Percentiles rank a stretch among this genome's conserved stretches.
Evolutionary conservation across 2,113 vertebrate genomes (phyloP).

Genomic region (Poicephalus meyeri): DNA sequence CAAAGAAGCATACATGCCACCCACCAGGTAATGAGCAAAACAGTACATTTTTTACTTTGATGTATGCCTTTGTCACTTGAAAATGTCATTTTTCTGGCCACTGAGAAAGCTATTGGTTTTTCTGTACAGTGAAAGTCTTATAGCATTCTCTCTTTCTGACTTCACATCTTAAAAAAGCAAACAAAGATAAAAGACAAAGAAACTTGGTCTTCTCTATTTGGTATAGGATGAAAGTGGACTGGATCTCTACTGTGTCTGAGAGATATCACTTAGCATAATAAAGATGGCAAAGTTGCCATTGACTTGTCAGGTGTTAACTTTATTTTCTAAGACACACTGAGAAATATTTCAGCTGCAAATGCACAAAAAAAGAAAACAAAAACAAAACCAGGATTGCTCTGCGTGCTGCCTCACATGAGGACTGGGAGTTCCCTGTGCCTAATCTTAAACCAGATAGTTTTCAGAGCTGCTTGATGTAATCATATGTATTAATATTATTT

Average conservation of each 20-base stretch:
- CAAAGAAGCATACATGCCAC: neutral
- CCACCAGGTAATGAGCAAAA: neutral
- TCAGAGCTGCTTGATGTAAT: neutral
- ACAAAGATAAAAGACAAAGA: neutral
- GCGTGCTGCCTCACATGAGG: neutral
- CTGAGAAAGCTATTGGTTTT: neutral
- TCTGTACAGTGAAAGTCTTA: neutral
- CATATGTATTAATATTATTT: too few species aligned
- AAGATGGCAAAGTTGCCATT: neutral
- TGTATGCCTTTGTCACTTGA: constrained; percentile 12
- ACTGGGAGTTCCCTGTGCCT: neutral
- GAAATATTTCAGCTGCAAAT: neutral
- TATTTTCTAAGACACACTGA: neutral
- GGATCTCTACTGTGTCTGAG: neutral
- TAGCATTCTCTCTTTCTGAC: neutral
- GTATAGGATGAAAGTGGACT: neutral
- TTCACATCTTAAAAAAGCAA: neutral
- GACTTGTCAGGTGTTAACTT: neutral
- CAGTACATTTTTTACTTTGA: constrained; percentile 20
- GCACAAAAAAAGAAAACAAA: neutral
- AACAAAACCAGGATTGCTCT: neutral
- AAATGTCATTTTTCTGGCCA: neutral
- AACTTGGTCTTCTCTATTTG: neutral
- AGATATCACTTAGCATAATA: neutral
- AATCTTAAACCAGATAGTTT: neutral